Evolutionary conservation across 2,113 vertebrate genomes (phyloP), one percentile per base, ranked within the genome.

Genomic region (Amphiprion percula): DNA sequence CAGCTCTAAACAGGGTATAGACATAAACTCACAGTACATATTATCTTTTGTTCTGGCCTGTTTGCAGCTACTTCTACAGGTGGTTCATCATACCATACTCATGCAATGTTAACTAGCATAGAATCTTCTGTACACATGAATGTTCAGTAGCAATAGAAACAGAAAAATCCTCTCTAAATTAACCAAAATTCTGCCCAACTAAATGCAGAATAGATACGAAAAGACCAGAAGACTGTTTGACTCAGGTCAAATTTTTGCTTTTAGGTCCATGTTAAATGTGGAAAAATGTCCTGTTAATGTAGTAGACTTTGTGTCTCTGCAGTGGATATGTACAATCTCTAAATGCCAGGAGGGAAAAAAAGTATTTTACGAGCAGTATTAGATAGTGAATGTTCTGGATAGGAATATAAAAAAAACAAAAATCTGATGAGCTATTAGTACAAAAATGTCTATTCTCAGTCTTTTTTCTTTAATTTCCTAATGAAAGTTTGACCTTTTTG

Each of bases 201-300:
- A 74, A 68, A 71, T 62, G 37, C 23, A 33, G 37, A 61, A 37
- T 78, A 70, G 58, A 80, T 59, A 63, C 67, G 26, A 10, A 58
- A 53, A 82, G 46, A 52, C 66, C 46, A 37, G 50, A 49, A 21
- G 15, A 61, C 19, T 19, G 56, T 59, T 14, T 24, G 19, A 73
- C 16, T 4, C 10, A 16, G 26, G 47, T 64, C 59, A 66, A 61
- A 49, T 11, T 21, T 46, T 12, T 58, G 26, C 17, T 62, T 70
- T 54, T 17, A 15, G 0, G 33, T 52, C 11, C 4, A 1, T 19
- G 30, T 52, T 73, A 28, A 54, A 41, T 56, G 28, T 41, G 39
- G 70, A 62, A 73, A 79, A 85, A 70, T 10, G 12, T 26, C 28
- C 49, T 33, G 50, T 41, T 54, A 47, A 58, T 49, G 49, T 24